Evolutionary conservation across 2,888 invertebrate species (phyloP), one percentile per base, ranked within the genome.

Genomic region (Tridacna gigas): DNA sequence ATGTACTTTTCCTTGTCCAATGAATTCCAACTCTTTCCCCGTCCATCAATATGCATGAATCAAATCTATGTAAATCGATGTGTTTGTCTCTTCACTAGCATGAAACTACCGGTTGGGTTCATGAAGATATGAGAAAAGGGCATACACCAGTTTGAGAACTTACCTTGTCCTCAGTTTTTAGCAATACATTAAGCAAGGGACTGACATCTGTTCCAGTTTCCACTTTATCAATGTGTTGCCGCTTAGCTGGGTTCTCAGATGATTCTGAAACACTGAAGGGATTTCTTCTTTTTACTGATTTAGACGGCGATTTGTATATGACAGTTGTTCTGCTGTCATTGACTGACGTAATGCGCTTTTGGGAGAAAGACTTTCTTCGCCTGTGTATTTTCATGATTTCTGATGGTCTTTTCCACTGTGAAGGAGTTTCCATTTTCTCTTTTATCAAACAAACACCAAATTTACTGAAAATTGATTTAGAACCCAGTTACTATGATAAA

Each of bases 361-460:
- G 84, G 28, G 84, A 81, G 45, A 87, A 69, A 73, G 89, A 97
- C 91, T 96, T 96, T 94, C 97, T 97, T 84, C 97, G 94, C 89
- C 97, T 96, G 94, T 97, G 97, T 79, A 97, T 94, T 93, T 96
- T 96, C 97, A 97, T 97, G 20, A 96, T 96, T 90, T 96, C 95
- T 60, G 96, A 95, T 0, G 96, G 96, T 73, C 95, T 95, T 82
- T 95, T 96, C 96, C 96, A 96, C 88, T 86, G 84, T 84, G 91
- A 61, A 4, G n/a, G 9, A n/a, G 18, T 18, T 56, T 20, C 56
- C 18, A 18, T n/a, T 56, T 9, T n/a, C 2, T 56, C n/a, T 56
- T 2, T 37, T 37, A 37, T 37, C 37, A 37, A 7, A 56, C 56
- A 56, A 56, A 56, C 4, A n/a, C 20, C n/a, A 56, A n/a, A 56